A percentile compares a stretch with the other conserved stretches of the same genome.
Conservation (phyloP, 2,888 invertebrate species). For the Pachydiplax longipennis region DNA sequence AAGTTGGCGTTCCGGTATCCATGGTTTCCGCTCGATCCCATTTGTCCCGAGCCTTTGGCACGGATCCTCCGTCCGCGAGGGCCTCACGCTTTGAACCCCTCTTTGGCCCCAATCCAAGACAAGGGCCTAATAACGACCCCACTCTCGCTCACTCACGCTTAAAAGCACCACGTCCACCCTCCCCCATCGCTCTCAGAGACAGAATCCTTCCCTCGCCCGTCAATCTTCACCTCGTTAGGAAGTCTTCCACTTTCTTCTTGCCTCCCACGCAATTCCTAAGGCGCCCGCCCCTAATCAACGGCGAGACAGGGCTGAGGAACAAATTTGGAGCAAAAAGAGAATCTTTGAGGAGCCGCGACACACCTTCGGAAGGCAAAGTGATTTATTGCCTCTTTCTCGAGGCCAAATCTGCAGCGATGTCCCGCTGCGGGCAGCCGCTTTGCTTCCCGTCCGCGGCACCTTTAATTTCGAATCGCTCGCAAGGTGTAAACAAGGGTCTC, state of each 20-base stretch:
- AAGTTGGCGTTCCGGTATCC: background rate
- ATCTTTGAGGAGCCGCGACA: background rate
- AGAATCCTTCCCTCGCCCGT: background rate
- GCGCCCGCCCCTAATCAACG: background rate
- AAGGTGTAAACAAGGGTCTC: background rate
- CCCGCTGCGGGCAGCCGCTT: background rate
- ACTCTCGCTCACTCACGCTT: background rate
- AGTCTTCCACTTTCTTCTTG: background rate
- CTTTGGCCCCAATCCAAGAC: background rate
- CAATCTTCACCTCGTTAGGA: background rate
- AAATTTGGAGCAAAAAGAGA: background rate
- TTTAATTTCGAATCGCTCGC: background rate
- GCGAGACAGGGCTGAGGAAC: background rate
- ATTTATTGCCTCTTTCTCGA: background rate
- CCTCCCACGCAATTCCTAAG: background rate
- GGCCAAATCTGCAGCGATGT: background rate
- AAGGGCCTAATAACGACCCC: conserved; percentile 1
- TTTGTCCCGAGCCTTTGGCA: background rate
- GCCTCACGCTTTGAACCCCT: background rate
- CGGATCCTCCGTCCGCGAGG: background rate
- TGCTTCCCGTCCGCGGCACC: background rate
- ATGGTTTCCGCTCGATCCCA: background rate
- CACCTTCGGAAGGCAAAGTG: background rate
- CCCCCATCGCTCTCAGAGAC: background rate
- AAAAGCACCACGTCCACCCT: background rate